Evolutionary conservation across 2,888 invertebrate genomes (phyloP).

Genomic region (Chironomus riparius): DNA sequence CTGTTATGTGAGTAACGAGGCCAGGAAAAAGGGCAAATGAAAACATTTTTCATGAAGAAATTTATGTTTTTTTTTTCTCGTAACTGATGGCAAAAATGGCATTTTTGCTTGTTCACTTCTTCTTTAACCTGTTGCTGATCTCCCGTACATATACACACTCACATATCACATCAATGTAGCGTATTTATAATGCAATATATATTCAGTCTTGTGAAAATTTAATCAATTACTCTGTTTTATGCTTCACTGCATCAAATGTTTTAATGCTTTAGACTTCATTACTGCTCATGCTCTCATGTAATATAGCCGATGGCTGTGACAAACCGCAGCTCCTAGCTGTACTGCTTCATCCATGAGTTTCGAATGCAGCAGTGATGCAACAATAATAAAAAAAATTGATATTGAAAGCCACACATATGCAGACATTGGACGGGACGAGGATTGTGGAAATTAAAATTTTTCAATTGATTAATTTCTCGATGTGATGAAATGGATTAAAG

Average conservation of each 20-base stretch:
- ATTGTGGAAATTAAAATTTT: neutral
- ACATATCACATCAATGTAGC: neutral
- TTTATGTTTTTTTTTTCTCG: neutral
- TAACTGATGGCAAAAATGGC: neutral
- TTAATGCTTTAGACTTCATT: no score
- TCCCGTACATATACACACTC: neutral
- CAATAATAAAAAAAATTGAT: no score
- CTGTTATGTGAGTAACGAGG: neutral
- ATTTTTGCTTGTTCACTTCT: neutral
- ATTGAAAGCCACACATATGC: no score
- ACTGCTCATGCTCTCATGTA: neutral
- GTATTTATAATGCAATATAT: neutral
- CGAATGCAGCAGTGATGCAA: no score
- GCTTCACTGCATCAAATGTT: neutral
- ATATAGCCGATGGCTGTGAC: neutral
- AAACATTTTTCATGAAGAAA: slow-evolving; percentile 3
- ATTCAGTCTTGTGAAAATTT: neutral
- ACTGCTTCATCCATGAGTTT: no score
- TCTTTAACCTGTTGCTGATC: neutral
- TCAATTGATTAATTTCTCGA: neutral
- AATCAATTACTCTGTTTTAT: neutral
- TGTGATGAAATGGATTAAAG: neutral
- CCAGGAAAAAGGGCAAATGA: neutral
- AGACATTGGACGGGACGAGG: no score
- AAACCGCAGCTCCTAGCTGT: neutral